phyloP scores from a whole-genome alignment of 2,113 vertebrate genomes.

The Corynorhinus townsendii region DNA sequence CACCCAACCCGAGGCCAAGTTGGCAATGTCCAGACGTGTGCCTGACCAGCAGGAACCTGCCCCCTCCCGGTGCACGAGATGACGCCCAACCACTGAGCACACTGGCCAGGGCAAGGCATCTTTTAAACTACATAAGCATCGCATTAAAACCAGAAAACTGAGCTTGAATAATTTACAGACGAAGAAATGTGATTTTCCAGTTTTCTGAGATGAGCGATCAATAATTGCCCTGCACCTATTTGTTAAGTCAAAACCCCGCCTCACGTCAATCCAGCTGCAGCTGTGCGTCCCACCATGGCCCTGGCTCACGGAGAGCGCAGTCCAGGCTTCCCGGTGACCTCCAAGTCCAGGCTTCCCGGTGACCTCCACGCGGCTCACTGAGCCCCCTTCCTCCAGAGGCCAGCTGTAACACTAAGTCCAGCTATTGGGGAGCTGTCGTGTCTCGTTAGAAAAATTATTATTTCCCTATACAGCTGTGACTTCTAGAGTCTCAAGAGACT shows the following conservation, averaged over 20 bases:
- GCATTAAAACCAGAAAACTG: background rate
- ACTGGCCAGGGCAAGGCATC: background rate
- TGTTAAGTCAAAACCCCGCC: background rate
- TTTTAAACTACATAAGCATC: background rate
- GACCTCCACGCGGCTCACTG: background rate
- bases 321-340: background rate
- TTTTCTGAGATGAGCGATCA: background rate
- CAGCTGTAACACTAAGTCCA: background rate
- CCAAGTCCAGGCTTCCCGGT: background rate
- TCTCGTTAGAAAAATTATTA: constrained; percentile 14
- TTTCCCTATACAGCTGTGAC: background rate
- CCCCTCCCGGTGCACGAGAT: no score
- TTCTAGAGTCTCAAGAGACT: background rate
- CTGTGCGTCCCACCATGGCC: background rate
- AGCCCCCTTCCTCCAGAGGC: background rate
- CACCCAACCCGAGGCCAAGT: no score
- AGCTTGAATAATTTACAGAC: background rate
- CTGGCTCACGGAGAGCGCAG: fast-evolving
- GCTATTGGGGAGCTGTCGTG: background rate
- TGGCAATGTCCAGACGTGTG: no score
- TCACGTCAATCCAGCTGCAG: background rate
- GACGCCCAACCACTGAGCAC: no score
- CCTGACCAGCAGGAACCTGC: no score
- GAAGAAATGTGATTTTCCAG: background rate
- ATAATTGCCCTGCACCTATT: background rate